These are phyloP conservation scores for Aldrovandia affinis DNA, from an alignment of 2,797 vertebrate genomes.

Conservation along the genomic window DNA sequence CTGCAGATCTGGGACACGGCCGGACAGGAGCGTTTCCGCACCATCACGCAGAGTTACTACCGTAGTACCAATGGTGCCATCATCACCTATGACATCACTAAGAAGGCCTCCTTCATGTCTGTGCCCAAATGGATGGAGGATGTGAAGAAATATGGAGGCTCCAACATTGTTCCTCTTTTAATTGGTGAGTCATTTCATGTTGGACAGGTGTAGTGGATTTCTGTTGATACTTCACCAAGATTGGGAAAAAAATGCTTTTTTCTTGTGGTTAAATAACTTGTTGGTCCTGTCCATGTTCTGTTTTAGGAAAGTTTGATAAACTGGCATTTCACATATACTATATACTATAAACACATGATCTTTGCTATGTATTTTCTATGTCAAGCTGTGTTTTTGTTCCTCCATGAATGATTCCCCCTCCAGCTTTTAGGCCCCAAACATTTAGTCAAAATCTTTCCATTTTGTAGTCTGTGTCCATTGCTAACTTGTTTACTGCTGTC, in stretches of 20 bases:
- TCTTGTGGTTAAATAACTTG: background rate
- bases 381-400: background rate
- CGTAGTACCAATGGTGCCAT: slow-evolving; percentile 86
- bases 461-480: background rate
- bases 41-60: slow-evolving; percentile 87
- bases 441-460: background rate
- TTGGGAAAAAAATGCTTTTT: background rate
- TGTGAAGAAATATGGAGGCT: slow-evolving; percentile 81
- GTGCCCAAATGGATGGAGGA: slow-evolving; percentile 87
- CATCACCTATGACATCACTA: slow-evolving; percentile 86
- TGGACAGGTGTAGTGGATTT: background rate
- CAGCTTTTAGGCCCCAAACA: too few relatives aligned
- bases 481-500: slow-evolving; percentile 24
- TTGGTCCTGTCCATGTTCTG: background rate
- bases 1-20: slow-evolving; percentile 90
- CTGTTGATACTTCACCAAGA: background rate
- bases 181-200: slow-evolving; percentile 72
- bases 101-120: slow-evolving; percentile 76
- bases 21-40: slow-evolving; percentile 85
- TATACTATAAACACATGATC: background rate
- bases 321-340: background rate
- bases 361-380: background rate
- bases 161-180: slow-evolving; percentile 82
- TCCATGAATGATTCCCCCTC: too few relatives aligned
- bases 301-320: background rate